phyloP scores from a whole-genome alignment of 2,797 vertebrate genomes.

The Orestias chungarensis region DNA sequence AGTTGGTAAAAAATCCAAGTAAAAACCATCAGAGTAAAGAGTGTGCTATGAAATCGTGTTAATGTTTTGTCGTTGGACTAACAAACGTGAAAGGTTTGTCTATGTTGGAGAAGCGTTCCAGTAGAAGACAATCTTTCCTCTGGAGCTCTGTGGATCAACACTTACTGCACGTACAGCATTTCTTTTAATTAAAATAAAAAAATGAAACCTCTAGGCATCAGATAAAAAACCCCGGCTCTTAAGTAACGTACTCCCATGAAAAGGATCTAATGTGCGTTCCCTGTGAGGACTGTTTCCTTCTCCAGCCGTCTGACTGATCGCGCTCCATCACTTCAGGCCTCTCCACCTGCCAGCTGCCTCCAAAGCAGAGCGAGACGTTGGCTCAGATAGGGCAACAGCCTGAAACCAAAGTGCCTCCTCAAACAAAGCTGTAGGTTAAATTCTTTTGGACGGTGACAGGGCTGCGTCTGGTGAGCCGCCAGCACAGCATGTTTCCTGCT shows the following conservation, averaged over 20 bases:
- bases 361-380: slow-evolving; percentile 27
- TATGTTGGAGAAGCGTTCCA: background rate
- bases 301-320: slow-evolving; percentile 41
- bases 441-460: slow-evolving; percentile 62
- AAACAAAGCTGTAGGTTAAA: slow-evolving; percentile 41
- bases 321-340: slow-evolving; percentile 15
- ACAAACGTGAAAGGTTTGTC: background rate
- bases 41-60: background rate
- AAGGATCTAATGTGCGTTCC: background rate
- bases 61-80: too few relatives aligned
- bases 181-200: background rate
- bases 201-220: background rate
- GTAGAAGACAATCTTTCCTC: background rate
- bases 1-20: too few relatives aligned
- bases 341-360: slow-evolving; percentile 44
- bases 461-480: slow-evolving; percentile 66
- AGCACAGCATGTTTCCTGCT: slow-evolving; percentile 51
- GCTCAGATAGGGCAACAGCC: slow-evolving; percentile 32
- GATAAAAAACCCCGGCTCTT: background rate
- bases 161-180: background rate
- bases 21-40: too few relatives aligned
- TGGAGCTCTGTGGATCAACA: background rate
- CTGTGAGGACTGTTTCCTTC: slow-evolving; percentile 10
- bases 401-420: slow-evolving; percentile 57
- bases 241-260: background rate